Evolutionary conservation across 2,113 vertebrate genomes (phyloP).

Genomic region (Brevimyrus niger): DNA sequence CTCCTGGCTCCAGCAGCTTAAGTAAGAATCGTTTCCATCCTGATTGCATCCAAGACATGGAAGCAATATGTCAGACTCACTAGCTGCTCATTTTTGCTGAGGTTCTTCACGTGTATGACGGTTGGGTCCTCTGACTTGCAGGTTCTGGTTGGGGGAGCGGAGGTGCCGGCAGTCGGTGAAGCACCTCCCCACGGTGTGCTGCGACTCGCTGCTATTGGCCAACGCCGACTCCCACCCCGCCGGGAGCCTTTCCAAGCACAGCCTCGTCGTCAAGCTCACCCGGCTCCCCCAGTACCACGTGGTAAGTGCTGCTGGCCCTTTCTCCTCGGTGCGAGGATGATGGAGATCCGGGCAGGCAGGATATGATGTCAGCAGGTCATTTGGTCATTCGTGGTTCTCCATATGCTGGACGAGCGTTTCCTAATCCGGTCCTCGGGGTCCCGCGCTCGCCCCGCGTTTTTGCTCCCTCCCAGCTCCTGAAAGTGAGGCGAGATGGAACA

Average conservation of each 20-base stretch:
- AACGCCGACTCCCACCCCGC: constrained; percentile 82
- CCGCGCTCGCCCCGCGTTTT: not conserved
- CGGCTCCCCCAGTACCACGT: constrained; percentile 94
- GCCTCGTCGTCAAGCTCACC: constrained; percentile 89
- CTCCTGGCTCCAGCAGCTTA: constrained; percentile 90
- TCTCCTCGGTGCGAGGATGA: not conserved
- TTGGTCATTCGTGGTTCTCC: not conserved
- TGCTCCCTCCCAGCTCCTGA: not conserved
- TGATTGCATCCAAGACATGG: not conserved
- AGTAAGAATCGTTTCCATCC: constrained; percentile 57
- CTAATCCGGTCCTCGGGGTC: not conserved
- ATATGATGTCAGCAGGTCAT: not conserved
- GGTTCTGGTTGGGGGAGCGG: constrained; percentile 98
- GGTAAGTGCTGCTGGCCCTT: constrained; percentile 61
- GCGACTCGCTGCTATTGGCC: constrained; percentile 81
- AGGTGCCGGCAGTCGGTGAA: constrained; percentile 94
- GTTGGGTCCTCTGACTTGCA: constrained; percentile 34
- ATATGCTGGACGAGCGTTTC: not conserved
- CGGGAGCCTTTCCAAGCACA: constrained; percentile 85
- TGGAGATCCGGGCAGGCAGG: not conserved
- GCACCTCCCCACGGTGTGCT: constrained; percentile 89
- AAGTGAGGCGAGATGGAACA: not conserved
- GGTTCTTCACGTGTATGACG: not conserved
- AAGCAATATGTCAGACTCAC: not conserved
- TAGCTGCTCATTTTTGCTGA: not conserved